These are phyloP conservation scores for Diglossa brunneiventris DNA, from an alignment of 2,113 vertebrate genomes.

Conservation along the genomic window DNA sequence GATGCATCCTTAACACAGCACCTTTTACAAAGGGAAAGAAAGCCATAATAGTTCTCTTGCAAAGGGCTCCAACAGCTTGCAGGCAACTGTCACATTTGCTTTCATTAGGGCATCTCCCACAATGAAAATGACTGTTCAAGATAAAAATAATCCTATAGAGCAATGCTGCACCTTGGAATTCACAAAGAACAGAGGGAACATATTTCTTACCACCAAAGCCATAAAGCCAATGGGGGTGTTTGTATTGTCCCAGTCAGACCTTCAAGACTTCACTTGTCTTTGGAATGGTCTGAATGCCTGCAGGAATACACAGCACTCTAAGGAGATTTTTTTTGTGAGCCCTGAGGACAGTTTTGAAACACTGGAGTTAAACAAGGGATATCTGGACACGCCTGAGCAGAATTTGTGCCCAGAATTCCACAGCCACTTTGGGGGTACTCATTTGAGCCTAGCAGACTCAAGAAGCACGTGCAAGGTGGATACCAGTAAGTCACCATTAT, in stretches of 20 bases:
- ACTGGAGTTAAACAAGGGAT: not conserved
- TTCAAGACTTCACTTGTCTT: not conserved
- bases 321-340: accelerated
- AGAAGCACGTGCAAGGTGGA: not conserved
- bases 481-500: not conserved
- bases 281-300: not conserved
- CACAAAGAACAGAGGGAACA: not conserved
- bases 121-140: accelerated
- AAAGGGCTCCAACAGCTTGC: not conserved
- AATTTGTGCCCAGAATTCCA: not conserved
- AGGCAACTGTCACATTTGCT: not conserved
- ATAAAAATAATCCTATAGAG: not conserved
- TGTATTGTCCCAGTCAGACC: not conserved
- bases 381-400: not conserved
- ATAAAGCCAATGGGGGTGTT: accelerated
- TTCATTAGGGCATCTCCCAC: not conserved
- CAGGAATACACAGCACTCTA: not conserved
- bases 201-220: not conserved
- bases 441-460: not conserved
- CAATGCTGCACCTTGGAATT: not conserved
- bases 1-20: not conserved
- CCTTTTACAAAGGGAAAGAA: not conserved
- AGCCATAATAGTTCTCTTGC: not conserved
- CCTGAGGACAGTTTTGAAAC: not conserved
- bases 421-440: not conserved